These are phyloP conservation scores for Grammomys surdaster DNA, from an alignment of 2,113 vertebrate species.

Conservation along the genomic window DNA sequence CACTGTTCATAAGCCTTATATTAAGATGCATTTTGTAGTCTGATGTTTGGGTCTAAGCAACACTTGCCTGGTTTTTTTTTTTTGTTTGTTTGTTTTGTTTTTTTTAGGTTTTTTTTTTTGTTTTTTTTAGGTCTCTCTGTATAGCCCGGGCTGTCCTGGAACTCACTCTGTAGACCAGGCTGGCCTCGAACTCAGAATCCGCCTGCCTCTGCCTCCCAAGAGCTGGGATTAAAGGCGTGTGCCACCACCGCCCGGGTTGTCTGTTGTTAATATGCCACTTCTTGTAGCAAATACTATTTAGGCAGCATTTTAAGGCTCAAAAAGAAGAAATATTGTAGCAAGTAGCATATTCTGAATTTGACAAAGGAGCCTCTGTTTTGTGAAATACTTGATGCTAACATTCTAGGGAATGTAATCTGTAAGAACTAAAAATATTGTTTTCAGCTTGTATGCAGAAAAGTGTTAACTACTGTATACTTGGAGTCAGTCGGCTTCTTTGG, in stretches of 20 bases:
- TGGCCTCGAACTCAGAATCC: too few species aligned
- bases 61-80: not conserved
- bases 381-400: not conserved
- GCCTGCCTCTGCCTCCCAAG: too few species aligned
- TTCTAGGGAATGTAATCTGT: not conserved
- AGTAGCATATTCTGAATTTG: not conserved
- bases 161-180: too few species aligned
- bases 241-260: not conserved
- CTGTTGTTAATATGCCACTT: not conserved
- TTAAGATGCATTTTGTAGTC: not conserved
- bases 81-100: too few species aligned
- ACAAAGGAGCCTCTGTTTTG: not conserved
- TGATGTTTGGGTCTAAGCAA: slow-evolving; percentile 30
- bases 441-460: not conserved
- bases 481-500: not conserved
- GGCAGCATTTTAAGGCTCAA: not conserved
- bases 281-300: not conserved
- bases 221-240: too few species aligned
- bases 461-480: not conserved
- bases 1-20: slow-evolving; percentile 13
- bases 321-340: not conserved
- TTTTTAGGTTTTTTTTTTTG: too few species aligned
- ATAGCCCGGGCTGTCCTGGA: too few species aligned
- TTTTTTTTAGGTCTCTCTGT: too few species aligned
- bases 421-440: not conserved